phyloP scores from a whole-genome alignment of 2,113 vertebrate species.

The Sakesphorus luctuosus region DNA sequence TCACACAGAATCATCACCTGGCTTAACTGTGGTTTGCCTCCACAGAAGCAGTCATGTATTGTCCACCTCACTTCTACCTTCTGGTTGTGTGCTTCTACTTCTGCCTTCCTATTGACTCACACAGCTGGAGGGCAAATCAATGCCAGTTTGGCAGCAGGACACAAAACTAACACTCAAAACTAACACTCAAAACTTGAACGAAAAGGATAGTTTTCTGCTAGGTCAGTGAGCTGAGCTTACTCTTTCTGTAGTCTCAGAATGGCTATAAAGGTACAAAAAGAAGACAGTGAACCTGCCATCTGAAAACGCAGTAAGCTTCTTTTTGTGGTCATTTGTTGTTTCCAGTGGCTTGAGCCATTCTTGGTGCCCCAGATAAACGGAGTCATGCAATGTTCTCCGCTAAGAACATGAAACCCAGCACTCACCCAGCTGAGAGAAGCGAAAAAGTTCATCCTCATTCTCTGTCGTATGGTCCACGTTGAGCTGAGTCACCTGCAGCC shows the following conservation, averaged over 20 bases:
- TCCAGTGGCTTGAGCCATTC: neutral
- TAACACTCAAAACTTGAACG: neutral
- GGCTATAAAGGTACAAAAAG: neutral
- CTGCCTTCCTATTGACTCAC: neutral
- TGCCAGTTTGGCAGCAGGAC: neutral
- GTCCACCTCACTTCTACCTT: neutral
- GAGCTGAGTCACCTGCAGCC: conserved; percentile 95
- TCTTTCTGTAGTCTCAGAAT: neutral
- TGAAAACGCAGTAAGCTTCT: neutral
- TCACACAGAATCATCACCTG: neutral
- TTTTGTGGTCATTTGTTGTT: conserved; percentile 4
- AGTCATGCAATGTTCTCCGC: neutral
- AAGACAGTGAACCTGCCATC: neutral
- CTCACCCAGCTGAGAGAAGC: conserved; percentile 92
- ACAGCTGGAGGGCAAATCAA: conserved; percentile 44
- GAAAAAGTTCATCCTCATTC: conserved; percentile 94
- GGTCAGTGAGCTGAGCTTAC: neutral
- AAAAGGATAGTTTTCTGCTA: neutral
- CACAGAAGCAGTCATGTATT: neutral
- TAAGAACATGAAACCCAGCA: neutral
- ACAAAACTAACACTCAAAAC: conserved; percentile 1
- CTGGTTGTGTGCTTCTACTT: neutral
- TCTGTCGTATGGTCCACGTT: conserved; percentile 90
- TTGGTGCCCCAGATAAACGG: neutral
- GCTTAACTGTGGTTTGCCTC: neutral